Evolutionary conservation across 2,888 invertebrate genomes (phyloP).

Genomic region (Troglohyphantes excavatus): DNA sequence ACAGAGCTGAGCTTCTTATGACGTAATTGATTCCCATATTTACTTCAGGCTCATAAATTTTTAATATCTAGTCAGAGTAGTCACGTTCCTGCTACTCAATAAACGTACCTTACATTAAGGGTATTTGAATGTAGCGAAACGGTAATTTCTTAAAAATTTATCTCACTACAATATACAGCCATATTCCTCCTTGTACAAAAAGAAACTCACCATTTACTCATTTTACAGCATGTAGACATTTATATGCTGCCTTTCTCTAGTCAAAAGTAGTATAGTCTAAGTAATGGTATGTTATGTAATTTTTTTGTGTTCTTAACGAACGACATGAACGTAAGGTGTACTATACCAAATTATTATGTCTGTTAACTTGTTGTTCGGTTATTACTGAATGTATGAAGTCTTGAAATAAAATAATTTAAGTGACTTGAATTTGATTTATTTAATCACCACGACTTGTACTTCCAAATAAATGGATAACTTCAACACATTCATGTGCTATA

Average conservation of each 20-base stretch:
- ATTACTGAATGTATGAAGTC: too few relatives aligned
- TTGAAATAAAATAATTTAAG: background rate
- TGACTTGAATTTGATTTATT: background rate
- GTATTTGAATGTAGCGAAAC: conserved; percentile 50
- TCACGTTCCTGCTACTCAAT: conserved; percentile 63
- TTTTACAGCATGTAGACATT: conserved; percentile 19
- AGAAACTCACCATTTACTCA: background rate
- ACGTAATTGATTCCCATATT: conserved; percentile 23
- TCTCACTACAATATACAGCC: too few relatives aligned
- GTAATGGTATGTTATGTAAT: background rate
- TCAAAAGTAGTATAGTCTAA: background rate
- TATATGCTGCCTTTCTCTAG: background rate
- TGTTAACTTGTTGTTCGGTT: background rate
- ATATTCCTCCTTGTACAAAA: conserved; percentile 10
- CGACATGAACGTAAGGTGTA: background rate
- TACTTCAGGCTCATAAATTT: background rate
- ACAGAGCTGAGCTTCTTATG: conserved; percentile 34
- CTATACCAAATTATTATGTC: background rate
- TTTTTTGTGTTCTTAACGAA: background rate
- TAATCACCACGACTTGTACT: too few relatives aligned
- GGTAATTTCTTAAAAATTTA: too few relatives aligned
- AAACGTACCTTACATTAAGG: conserved; percentile 78
- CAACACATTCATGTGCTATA: too few relatives aligned
- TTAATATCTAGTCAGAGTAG: conserved; percentile 77
- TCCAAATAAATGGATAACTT: too few relatives aligned